Evolutionary conservation across 2,888 invertebrate species (phyloP), one percentile per base, ranked within the genome.

Genomic region (Xylophagus ater): DNA sequence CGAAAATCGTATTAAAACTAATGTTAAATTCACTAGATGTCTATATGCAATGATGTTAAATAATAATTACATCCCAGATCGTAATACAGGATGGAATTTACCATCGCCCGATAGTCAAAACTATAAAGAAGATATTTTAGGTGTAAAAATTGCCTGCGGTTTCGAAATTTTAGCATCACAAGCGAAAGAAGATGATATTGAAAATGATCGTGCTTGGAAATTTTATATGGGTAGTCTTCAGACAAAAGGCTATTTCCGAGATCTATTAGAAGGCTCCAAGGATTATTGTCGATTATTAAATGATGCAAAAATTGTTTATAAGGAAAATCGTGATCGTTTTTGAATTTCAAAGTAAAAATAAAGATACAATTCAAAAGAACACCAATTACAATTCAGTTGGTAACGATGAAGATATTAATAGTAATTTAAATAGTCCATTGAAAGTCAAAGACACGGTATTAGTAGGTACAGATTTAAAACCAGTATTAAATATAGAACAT

Each of bases 41-140:
- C 70, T 90, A 18, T 96, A 93, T 68, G 94, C 94, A 20, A 90
- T 90, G 83, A 65, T 90, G 13, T 68, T 74, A 50, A 83, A 89
- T 57, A 83, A 83, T 51, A 80, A 80, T 54, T 88, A 80, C 58
- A 66, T 72, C 10, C 81, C 88, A 6, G 85, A 89, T 55, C 74
- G 74, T 30, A 70, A 76, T 47, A 78, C 80, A 20, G 86, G 86
- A 3, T 89, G 85, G 81, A 73, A 76, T 55, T 68, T 83, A 38
- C 78, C 81, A 1, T 62, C 70, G 2, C 55, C 69, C 2, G 69
- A 68, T 0, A 50, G 55, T 2, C 55, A 62, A 17, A 71, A 75
- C 37, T 81, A 81, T 54, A 85, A 81, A 55, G 72, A 81, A 43
- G 76, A 77, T 57, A 68, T 74, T 48, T 68, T 92, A 43, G 94